Conservation (phyloP, 1,140 invertebrate genomes). For the Hyles euphorbiae region DNA sequence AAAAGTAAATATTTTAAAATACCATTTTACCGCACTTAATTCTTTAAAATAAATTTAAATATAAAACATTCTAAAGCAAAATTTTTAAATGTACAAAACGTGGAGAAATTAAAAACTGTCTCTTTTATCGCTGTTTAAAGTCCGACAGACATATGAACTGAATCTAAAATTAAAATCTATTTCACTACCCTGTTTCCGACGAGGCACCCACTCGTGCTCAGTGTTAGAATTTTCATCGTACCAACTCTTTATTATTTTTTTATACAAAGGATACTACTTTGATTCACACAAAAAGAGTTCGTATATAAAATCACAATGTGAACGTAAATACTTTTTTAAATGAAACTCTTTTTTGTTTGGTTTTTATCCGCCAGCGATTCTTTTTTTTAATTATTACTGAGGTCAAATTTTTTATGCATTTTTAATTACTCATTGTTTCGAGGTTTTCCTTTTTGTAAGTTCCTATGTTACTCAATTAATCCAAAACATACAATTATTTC, state of each 20-base stretch:
- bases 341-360: background rate
- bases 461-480: too few species aligned
- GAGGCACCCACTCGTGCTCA: slow-evolving; percentile 10
- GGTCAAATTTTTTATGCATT: too few species aligned
- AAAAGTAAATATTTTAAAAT: too few species aligned
- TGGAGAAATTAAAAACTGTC: background rate
- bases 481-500: too few species aligned
- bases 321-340: background rate
- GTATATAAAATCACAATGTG: slow-evolving; percentile 1
- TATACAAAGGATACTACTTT: slow-evolving; percentile 17
- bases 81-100: too few species aligned
- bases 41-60: too few species aligned
- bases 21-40: too few species aligned
- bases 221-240: slow-evolving; percentile 23
- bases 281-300: slow-evolving; percentile 6
- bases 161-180: slow-evolving; percentile 36
- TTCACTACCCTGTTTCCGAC: slow-evolving; percentile 18
- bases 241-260: slow-evolving; percentile 18
- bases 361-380: too few species aligned
- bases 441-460: too few species aligned
- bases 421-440: too few species aligned
- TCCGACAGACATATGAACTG: slow-evolving; percentile 21
- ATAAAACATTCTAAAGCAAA: too few species aligned
- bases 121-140: slow-evolving; percentile 7
- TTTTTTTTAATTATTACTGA: too few species aligned